Evolutionary conservation across 1,140 invertebrate species (phyloP).

Genomic region (Drosophila virilis): DNA sequence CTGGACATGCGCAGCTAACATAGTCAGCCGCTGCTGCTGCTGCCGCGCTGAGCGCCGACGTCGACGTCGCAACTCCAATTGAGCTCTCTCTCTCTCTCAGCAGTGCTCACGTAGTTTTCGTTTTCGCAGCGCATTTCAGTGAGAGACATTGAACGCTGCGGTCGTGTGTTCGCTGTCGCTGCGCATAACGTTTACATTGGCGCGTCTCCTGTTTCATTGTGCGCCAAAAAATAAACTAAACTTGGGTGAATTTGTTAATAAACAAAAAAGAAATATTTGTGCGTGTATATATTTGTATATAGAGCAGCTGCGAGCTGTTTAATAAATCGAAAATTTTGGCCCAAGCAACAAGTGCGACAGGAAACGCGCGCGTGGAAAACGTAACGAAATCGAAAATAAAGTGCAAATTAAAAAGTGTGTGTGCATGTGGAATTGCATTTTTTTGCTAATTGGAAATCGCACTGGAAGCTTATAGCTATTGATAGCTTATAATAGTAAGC

Average conservation of each 20-base stretch:
- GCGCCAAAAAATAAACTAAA: constrained; percentile 18
- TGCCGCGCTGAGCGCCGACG: constrained; percentile 5
- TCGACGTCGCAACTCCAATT: constrained; percentile 26
- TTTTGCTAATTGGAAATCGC: constrained; percentile 50
- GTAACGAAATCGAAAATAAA: constrained; percentile 53
- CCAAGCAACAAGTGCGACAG: constrained; percentile 58
- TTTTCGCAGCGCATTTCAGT: constrained; percentile 38
- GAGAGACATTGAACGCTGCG: constrained; percentile 40
- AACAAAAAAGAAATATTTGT: constrained; percentile 39
- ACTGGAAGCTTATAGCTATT: constrained; percentile 27
- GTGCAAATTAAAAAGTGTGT: constrained; percentile 19
- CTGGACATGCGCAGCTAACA: constrained; percentile 54
- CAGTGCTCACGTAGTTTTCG: constrained; percentile 24
- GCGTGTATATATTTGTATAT: constrained; percentile 36
- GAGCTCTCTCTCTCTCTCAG: constrained; percentile 17
- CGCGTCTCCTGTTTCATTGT: constrained; percentile 40
- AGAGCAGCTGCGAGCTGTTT: constrained; percentile 21
- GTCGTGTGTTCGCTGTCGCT: constrained; percentile 45
- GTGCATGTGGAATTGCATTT: constrained; percentile 46
- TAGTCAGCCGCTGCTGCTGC: constrained; percentile 2
- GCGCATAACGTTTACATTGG: constrained; percentile 23
- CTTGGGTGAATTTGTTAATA: constrained; percentile 27
- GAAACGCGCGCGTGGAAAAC: constrained; percentile 36
- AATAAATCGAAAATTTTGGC: constrained; percentile 18
- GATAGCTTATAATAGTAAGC: constrained; percentile 45